Evolutionary conservation across 2,113 vertebrate genomes (phyloP).

Genomic region (Tiliqua scincoides): DNA sequence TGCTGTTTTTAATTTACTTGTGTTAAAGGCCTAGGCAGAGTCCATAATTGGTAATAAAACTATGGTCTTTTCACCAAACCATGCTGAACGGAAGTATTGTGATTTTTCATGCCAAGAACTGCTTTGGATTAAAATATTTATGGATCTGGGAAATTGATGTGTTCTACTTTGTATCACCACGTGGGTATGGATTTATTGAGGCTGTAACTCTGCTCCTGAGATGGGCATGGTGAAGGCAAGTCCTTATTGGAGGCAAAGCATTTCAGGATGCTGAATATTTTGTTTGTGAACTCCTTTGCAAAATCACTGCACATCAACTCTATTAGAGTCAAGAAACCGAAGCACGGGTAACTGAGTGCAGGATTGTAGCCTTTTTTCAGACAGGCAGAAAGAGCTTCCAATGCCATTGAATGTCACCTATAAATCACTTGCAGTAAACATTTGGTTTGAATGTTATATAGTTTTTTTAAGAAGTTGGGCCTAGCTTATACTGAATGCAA

Average conservation of each 20-base stretch:
- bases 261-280: conserved; percentile 68
- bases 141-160: neutral
- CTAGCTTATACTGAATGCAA: neutral
- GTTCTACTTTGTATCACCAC: conserved; percentile 24
- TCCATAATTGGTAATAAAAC: conserved; percentile 23
- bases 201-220: neutral
- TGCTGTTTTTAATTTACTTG: conserved; percentile 20
- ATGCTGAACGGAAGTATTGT: conserved; percentile 13
- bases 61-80: conserved; percentile 21
- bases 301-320: neutral
- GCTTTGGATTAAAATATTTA: conserved; percentile 42
- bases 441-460: too few species aligned
- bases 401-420: neutral
- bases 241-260: conserved; percentile 60
- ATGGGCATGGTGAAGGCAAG: conserved; percentile 37
- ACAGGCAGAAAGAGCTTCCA: conserved; percentile 16
- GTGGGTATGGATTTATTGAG: conserved; percentile 44
- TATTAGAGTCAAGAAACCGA: neutral
- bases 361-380: neutral
- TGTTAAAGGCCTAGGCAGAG: neutral
- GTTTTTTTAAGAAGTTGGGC: neutral
- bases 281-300: neutral
- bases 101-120: conserved; percentile 43
- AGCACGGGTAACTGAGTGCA: too few species aligned
- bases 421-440: neutral